Percentiles rank a stretch among this genome's conserved stretches.
These are phyloP conservation scores for Agapornis roseicollis DNA, from an alignment of 2,113 vertebrate genomes.

Conservation along the genomic window DNA sequence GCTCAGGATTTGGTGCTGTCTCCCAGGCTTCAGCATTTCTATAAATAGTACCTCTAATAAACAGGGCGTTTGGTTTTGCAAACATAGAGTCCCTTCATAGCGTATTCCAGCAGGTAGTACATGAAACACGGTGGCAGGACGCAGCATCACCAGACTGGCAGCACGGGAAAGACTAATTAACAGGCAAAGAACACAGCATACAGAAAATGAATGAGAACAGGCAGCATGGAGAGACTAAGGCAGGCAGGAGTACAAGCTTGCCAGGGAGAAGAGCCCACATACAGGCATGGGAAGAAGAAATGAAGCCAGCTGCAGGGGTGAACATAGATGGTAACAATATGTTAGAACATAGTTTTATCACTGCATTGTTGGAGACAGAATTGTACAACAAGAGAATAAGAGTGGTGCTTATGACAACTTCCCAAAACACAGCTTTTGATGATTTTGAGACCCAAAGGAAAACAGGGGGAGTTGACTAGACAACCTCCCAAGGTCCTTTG, in stretches of 20 bases:
- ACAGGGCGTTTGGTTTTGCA: background rate
- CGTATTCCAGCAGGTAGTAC: background rate
- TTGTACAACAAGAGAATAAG: background rate
- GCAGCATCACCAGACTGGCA: background rate
- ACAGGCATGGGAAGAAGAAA: background rate
- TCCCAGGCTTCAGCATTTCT: background rate
- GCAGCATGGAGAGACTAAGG: constrained; percentile 18
- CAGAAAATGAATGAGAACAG: background rate
- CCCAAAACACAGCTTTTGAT: background rate
- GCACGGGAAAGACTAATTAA: background rate
- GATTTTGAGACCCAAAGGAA: background rate
- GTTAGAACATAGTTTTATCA: background rate
- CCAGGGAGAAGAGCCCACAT: background rate
- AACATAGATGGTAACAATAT: background rate
- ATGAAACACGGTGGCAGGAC: background rate
- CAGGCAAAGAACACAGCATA: background rate
- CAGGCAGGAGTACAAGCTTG: background rate
- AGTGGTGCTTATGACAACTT: background rate
- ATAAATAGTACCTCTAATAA: background rate
- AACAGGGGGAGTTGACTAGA: background rate
- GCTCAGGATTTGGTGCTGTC: background rate
- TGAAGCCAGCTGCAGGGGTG: background rate
- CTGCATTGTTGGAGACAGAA: background rate
- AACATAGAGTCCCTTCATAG: background rate
- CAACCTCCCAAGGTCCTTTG: background rate